Evolutionary conservation across 2,888 invertebrate genomes (phyloP).

Genomic region (Nomada fucata): DNA sequence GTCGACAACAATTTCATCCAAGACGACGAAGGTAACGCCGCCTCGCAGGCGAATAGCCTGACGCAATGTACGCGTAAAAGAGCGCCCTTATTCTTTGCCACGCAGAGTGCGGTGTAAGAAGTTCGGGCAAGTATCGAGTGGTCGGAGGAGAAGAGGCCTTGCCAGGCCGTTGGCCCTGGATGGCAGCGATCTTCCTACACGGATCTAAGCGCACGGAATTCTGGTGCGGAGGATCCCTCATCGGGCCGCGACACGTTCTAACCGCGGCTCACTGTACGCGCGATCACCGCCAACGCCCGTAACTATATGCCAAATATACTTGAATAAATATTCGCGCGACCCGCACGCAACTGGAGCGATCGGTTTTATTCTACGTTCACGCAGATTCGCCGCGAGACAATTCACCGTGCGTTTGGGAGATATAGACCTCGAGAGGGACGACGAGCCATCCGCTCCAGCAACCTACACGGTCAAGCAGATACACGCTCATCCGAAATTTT

Average conservation of each 20-base stretch:
- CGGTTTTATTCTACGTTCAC: neutral
- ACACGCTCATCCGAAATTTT: conserved; percentile 93
- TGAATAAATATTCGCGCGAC: neutral
- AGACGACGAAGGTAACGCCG: conserved; percentile 79
- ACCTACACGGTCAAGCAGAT: conserved; percentile 92
- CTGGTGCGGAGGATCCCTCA: conserved; percentile 96
- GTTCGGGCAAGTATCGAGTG: conserved; percentile 93
- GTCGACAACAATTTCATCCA: conserved; percentile 82
- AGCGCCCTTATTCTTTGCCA: neutral
- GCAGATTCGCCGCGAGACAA: conserved; percentile 93
- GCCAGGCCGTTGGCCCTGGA: conserved; percentile 97
- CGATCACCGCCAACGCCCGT: conserved; percentile 95
- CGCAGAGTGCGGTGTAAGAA: conserved; percentile 92
- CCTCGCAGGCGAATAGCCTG: too few relatives aligned
- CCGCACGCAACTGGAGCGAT: neutral
- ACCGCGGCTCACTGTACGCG: conserved; percentile 98
- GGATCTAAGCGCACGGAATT: conserved; percentile 94
- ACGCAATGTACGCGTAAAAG: neutral
- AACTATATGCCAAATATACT: conserved; percentile 81
- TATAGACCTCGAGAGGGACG: conserved; percentile 92
- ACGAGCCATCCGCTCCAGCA: conserved; percentile 93
- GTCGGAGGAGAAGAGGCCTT: conserved; percentile 95
- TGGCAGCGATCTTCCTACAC: conserved; percentile 96
- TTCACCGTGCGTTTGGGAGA: conserved; percentile 96
- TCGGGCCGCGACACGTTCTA: conserved; percentile 91